A percentile compares a stretch with the other conserved stretches of the same genome.
phyloP scores from a whole-genome alignment of 2,888 invertebrate species.

The Acanthosepion pharaonis region DNA sequence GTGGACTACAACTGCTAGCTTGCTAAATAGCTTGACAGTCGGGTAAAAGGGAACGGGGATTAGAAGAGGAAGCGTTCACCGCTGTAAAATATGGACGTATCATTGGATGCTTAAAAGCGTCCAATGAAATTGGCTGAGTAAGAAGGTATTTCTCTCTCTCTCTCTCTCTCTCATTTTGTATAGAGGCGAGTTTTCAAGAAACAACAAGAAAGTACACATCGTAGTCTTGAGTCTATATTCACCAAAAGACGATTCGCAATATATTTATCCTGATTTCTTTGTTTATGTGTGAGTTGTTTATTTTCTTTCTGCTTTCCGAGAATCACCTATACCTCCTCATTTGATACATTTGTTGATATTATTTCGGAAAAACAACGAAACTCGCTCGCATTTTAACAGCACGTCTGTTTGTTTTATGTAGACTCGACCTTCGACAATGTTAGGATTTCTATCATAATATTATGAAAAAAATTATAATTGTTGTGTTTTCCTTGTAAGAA shows the following conservation, averaged over 20 bases:
- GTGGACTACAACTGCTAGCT: neutral
- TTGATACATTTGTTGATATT: neutral
- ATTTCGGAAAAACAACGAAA: neutral
- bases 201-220: neutral
- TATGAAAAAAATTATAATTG: constrained; percentile 5
- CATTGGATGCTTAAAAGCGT: neutral
- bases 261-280: constrained; percentile 18
- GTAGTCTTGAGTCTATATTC: neutral
- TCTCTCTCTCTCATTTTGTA: constrained; percentile 1
- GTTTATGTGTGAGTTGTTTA: neutral
- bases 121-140: neutral
- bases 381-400: neutral
- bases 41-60: neutral
- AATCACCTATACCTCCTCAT: neutral
- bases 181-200: neutral
- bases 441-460: constrained; percentile 17
- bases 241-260: neutral
- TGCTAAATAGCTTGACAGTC: neutral
- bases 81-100: neutral
- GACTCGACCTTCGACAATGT: constrained; percentile 18
- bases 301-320: neutral
- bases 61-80: neutral
- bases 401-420: neutral
- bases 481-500: neutral
- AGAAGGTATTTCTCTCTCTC: neutral